These are phyloP conservation scores for Chrysogorgia sp. DNA, from an alignment of 92 coral and sea anemone species.

Conservation along the genomic window DNA sequence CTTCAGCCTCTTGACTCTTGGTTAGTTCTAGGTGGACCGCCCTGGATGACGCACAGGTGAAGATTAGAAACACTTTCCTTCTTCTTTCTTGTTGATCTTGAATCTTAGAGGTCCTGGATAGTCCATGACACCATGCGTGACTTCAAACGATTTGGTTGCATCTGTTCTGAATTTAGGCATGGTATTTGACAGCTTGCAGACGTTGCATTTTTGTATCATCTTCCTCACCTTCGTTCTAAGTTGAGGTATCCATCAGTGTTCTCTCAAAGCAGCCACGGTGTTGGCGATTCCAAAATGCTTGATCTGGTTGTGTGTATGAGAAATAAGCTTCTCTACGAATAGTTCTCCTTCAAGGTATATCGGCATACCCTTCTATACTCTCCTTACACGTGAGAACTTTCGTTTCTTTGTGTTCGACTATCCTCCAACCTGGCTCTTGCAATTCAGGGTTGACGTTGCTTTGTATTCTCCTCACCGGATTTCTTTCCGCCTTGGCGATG, in stretches of 20 bases:
- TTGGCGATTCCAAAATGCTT: slow-evolving; percentile 44
- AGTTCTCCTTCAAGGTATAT: slow-evolving; percentile 36
- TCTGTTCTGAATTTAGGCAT: slow-evolving; percentile 44
- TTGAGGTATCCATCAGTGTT: slow-evolving; percentile 60
- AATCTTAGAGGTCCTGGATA: slow-evolving; percentile 64
- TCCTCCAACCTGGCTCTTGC: slow-evolving; percentile 45
- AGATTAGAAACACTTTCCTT: slow-evolving; percentile 58
- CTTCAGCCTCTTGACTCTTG: slow-evolving; percentile 71
- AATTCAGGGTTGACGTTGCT: slow-evolving; percentile 19
- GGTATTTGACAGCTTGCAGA: slow-evolving; percentile 47
- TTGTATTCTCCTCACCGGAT: slow-evolving; percentile 35
- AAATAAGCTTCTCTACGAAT: slow-evolving; percentile 43
- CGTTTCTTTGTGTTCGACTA: slow-evolving; percentile 41
- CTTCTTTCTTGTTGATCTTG: slow-evolving; percentile 65
- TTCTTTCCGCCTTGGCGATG: slow-evolving; percentile 6
- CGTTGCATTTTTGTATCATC: slow-evolving; percentile 34
- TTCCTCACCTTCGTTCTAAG: slow-evolving; percentile 43
- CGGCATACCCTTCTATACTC: slow-evolving; percentile 54
- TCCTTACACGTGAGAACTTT: slow-evolving; percentile 53
- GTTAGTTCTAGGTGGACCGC: slow-evolving; percentile 64
- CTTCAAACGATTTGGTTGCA: slow-evolving; percentile 52
- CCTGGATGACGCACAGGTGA: slow-evolving; percentile 53
- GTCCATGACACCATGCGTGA: slow-evolving; percentile 62
- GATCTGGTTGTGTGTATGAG: slow-evolving; percentile 22
- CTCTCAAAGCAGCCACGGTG: slow-evolving; percentile 52